These are phyloP conservation scores for Zoanthus sansibaricus DNA, from an alignment of 92 coral and sea anemone genomes.

Conservation along the genomic window DNA sequence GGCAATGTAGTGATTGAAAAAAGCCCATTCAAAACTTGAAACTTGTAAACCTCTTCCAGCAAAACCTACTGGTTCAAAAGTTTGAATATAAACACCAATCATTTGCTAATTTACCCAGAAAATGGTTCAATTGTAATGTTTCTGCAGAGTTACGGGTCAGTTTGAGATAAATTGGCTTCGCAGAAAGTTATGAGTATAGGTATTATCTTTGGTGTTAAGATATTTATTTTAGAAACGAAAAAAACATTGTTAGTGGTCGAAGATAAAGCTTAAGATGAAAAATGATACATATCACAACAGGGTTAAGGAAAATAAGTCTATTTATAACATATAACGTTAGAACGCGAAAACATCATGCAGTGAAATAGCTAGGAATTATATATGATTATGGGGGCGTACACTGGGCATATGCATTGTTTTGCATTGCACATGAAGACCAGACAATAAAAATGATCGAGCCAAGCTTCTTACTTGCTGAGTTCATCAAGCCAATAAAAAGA, in stretches of 20 bases:
- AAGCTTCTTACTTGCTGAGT: background rate
- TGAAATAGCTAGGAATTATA: slow-evolving; percentile 7
- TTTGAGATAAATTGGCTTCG: too few relatives aligned
- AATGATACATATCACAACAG: background rate
- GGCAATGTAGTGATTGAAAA: too few relatives aligned
- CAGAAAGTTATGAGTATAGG: too few relatives aligned
- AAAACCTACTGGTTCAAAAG: background rate
- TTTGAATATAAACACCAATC: background rate
- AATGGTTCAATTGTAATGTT: too few relatives aligned
- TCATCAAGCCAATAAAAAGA: background rate
- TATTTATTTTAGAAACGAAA: too few relatives aligned
- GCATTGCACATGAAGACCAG: slow-evolving; percentile 3
- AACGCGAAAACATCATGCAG: slow-evolving; percentile 3
- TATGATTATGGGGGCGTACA: background rate
- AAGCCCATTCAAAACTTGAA: background rate
- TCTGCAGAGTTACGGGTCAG: too few relatives aligned
- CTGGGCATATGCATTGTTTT: too few relatives aligned
- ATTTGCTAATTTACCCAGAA: too few relatives aligned
- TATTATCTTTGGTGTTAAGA: too few relatives aligned
- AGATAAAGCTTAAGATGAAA: background rate
- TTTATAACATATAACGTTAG: background rate
- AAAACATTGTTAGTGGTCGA: too few relatives aligned
- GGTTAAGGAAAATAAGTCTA: background rate
- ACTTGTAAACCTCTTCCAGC: background rate
- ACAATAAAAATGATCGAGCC: background rate